Base-by-base conservation (phyloP, 2,113 vertebrate genomes). In the Copsychus sechellarum region DNA sequence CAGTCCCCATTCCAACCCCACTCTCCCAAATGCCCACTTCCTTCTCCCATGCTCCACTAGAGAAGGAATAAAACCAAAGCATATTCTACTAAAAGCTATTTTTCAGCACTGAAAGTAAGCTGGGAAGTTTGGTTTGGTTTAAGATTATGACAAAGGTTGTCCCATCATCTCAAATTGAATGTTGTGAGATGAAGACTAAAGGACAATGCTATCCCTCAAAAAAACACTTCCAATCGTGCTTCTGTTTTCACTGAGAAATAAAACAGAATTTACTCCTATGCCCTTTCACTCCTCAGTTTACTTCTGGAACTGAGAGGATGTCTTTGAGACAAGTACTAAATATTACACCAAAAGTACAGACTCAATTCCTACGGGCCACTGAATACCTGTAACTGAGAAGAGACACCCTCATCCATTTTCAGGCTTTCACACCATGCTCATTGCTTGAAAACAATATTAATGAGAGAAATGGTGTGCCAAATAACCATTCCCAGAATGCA, bases 361-460 rank as follows among this genome's bases (percentile, higher is more conserved):
- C 28, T 86, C 56, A 78, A 64, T 93, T 95, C 79, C 66, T 57
- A 13, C 11, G 38, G 42, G 72, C 34, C 54, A 89, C 47, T 66
- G 93, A 93, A 83, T 65, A 86, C 22, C 71, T 57, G 50, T 70
- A 84, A 91, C 33, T 38, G 86, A 88, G 74, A 90, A 92, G 56
- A 87, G 61, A 92, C 8, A 4, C 19, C 48, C 38, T 91, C 69
- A 62, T 65, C 61, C 34, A 47, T 80, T 82, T 88, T 70, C 47
- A 62, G 6, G 57, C 34, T 54, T 74, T 71, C 54, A 18, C 18
- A 47, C 0, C 0, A 65, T 15, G 31, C 3, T 81, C 58, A 31
- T 48, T 57, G 38, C 73, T 84, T 87, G 67, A 92, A 93, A 92
- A 54, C 16, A 61, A 4, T 50, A 61, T 31, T 79, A 72, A 54